These are phyloP conservation scores for Calephelis virginiensis DNA, from an alignment of 1,140 invertebrate genomes.

Conservation along the genomic window DNA sequence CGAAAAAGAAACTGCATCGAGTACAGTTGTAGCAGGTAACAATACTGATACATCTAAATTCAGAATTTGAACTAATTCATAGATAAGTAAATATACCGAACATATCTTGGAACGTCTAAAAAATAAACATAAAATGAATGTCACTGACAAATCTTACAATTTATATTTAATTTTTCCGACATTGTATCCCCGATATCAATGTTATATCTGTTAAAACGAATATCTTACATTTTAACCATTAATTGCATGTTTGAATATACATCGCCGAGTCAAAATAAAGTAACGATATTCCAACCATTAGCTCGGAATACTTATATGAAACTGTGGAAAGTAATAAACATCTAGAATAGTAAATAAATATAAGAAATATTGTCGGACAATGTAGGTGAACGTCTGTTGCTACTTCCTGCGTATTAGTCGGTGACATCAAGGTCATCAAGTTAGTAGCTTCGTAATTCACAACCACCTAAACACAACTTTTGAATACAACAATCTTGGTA, in stretches of 20 bases:
- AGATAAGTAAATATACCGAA: slow-evolving; percentile 2
- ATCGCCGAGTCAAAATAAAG: slow-evolving; percentile 39
- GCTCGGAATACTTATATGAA: too few relatives aligned
- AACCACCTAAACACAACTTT: too few relatives aligned
- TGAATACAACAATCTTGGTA: too few relatives aligned
- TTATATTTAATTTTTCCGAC: slow-evolving; percentile 36
- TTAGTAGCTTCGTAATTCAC: too few relatives aligned
- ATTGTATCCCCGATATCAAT: slow-evolving; percentile 19
- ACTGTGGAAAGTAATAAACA: too few relatives aligned
- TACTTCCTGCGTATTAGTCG: too few relatives aligned
- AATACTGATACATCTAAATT: background rate
- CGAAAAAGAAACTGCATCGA: background rate
- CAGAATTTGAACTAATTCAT: background rate
- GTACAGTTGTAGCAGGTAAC: background rate
- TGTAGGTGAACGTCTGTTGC: too few relatives aligned
- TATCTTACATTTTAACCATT: slow-evolving; percentile 36
- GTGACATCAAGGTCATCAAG: too few relatives aligned
- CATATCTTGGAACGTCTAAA: slow-evolving; percentile 35
- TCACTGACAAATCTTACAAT: slow-evolving; percentile 37
- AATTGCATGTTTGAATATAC: slow-evolving; percentile 51
- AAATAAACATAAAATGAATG: slow-evolving; percentile 29
- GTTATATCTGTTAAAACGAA: slow-evolving; percentile 37
- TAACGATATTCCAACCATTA: too few relatives aligned
- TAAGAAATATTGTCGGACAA: too few relatives aligned
- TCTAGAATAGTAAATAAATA: too few relatives aligned